A percentile compares a stretch with the other conserved stretches of the same genome.
Conservation (phyloP, 2,797 vertebrate genomes). For the Neosilurus mollespiculum region DNA sequence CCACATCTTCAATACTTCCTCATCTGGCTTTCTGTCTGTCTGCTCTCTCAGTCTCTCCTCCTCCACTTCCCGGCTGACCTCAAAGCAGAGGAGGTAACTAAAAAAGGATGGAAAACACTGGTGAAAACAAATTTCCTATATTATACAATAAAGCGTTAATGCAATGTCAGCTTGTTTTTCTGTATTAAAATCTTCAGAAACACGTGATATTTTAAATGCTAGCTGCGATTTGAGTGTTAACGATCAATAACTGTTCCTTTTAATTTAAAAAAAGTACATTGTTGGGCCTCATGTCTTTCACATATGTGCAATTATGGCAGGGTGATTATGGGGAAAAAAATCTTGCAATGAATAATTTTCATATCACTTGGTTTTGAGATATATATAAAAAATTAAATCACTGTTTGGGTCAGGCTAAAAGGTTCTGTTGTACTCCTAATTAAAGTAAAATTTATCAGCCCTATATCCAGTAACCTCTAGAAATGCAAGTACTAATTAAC, state of each 20-base stretch:
- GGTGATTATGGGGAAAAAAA: too few relatives aligned
- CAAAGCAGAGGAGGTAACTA: slow-evolving; percentile 85
- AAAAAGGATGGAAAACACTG: background rate
- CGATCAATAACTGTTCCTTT: background rate
- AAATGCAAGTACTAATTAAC: too few relatives aligned
- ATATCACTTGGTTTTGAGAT: too few relatives aligned
- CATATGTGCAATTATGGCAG: background rate
- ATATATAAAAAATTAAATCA: too few relatives aligned
- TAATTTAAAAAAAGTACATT: background rate
- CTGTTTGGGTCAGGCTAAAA: too few relatives aligned
- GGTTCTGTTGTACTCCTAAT: too few relatives aligned
- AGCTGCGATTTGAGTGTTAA: background rate
- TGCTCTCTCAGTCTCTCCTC: slow-evolving; percentile 3
- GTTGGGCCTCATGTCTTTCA: background rate
- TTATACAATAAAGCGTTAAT: too few relatives aligned
- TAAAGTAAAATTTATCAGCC: too few relatives aligned
- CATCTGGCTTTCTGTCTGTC: slow-evolving; percentile 25
- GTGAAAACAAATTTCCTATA: background rate
- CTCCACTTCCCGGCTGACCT: slow-evolving; percentile 65
- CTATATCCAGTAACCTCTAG: too few relatives aligned
- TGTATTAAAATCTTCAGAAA: background rate
- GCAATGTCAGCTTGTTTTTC: background rate
- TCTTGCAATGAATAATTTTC: too few relatives aligned
- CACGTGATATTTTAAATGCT: background rate
- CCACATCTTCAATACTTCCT: slow-evolving; percentile 65